These are phyloP conservation scores for Poecilia latipinna DNA, from an alignment of 2,113 vertebrate species.

Conservation along the genomic window DNA sequence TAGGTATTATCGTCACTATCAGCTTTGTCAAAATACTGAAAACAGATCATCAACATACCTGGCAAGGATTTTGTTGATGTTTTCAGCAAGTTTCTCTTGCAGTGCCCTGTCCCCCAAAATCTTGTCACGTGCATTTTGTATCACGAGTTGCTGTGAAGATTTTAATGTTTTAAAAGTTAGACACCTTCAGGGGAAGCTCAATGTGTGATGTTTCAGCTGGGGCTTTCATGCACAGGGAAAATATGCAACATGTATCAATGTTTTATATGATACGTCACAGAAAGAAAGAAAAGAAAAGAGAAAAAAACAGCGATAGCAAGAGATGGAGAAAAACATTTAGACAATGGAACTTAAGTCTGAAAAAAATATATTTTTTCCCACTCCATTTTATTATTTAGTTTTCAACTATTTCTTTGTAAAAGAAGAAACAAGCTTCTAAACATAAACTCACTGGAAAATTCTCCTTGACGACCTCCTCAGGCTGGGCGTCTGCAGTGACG, in stretches of 20 bases:
- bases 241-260: too few relatives aligned
- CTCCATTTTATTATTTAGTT: background rate
- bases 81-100: conserved; percentile 98
- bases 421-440: background rate
- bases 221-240: background rate
- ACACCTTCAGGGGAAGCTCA: background rate
- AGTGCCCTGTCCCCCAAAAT: conserved; percentile 93
- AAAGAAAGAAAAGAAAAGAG: background rate
- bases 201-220: background rate
- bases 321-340: background rate
- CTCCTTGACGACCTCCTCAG: conserved; percentile 81
- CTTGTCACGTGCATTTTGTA: conserved; percentile 97
- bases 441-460: conserved; percentile 87
- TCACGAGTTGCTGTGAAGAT: conserved; percentile 92
- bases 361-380: background rate
- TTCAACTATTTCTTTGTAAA: background rate
- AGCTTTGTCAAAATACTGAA: background rate
- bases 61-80: conserved; percentile 96
- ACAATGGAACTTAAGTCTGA: background rate
- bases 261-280: too few relatives aligned
- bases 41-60: conserved; percentile 77
- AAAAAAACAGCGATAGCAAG: too few relatives aligned
- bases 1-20: background rate
- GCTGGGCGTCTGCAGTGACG: conserved; percentile 80
- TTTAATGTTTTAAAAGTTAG: conserved; percentile 12